Evolutionary conservation across 2,113 vertebrate genomes (phyloP).

Genomic region (Pelecanus crispus): DNA sequence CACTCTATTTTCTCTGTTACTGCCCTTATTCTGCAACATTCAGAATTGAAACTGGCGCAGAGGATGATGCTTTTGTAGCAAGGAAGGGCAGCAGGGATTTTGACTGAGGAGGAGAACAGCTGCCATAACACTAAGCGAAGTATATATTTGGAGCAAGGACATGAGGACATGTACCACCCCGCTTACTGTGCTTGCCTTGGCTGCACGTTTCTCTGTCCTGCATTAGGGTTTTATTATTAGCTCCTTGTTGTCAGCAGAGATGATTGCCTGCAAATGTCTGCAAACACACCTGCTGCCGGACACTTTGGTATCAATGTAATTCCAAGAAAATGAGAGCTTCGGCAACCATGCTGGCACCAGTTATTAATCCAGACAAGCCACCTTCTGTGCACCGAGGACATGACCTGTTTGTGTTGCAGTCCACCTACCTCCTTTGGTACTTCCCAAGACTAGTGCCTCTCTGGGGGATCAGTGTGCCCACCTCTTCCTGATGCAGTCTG

Average conservation of each 20-base stretch:
- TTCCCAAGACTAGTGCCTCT: background rate
- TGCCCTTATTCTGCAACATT: background rate
- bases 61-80: background rate
- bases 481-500: background rate
- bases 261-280: background rate
- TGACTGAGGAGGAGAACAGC: background rate
- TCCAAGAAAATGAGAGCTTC: constrained; percentile 3
- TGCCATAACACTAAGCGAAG: background rate
- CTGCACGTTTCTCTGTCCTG: background rate
- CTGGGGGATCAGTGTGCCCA: background rate
- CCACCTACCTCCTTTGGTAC: background rate
- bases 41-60: background rate
- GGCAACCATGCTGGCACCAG: background rate
- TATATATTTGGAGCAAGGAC: background rate
- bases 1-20: background rate
- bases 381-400: background rate
- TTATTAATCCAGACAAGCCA: background rate
- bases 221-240: background rate
- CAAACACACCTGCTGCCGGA: background rate
- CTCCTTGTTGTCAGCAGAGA: background rate
- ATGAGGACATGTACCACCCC: background rate
- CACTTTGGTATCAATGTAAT: background rate
- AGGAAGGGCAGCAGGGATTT: background rate
- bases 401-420: background rate
- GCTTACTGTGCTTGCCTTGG: background rate